Conservation (phyloP, 2,888 invertebrate species). For the Lycaena phlaeas region DNA sequence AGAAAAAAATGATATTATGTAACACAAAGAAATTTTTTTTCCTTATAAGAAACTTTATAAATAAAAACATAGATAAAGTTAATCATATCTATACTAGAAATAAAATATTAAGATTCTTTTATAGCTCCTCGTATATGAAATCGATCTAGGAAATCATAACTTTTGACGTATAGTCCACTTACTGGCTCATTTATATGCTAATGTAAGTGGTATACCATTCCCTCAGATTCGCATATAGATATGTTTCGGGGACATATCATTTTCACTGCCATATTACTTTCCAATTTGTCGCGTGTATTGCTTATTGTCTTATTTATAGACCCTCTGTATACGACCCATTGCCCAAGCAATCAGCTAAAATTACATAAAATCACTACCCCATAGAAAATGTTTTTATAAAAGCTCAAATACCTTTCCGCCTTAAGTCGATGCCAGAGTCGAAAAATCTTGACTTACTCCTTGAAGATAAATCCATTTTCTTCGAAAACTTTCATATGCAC, state of each 20-base stretch:
- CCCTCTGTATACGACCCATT: constrained; percentile 29
- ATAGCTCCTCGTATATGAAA: constrained; percentile 8
- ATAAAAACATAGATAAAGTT: neutral
- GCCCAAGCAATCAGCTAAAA: constrained; percentile 1
- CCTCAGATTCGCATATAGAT: constrained; percentile 62
- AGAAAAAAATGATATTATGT: too few species aligned
- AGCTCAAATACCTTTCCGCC: constrained; percentile 61
- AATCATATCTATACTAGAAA: neutral
- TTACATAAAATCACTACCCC: neutral
- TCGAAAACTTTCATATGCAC: constrained; percentile 24
- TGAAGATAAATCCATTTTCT: constrained; percentile 62
- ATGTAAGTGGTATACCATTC: constrained; percentile 54
- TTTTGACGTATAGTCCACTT: constrained; percentile 58
- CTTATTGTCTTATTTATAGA: constrained; percentile 62
- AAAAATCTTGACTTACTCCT: constrained; percentile 73
- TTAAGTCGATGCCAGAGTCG: constrained; percentile 69
- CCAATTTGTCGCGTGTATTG: constrained; percentile 68
- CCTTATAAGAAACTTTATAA: too few species aligned
- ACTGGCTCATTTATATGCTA: constrained; percentile 71
- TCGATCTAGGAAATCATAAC: constrained; percentile 30
- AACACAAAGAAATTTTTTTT: too few species aligned
- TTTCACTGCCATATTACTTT: constrained; percentile 72
- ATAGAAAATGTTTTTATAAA: too few species aligned
- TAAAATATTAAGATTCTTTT: neutral
- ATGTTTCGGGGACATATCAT: constrained; percentile 63